Evolutionary conservation across 2,113 vertebrate species (phyloP), one percentile per base, ranked within the genome.

Genomic region (Cyrtonyx montezumae): DNA sequence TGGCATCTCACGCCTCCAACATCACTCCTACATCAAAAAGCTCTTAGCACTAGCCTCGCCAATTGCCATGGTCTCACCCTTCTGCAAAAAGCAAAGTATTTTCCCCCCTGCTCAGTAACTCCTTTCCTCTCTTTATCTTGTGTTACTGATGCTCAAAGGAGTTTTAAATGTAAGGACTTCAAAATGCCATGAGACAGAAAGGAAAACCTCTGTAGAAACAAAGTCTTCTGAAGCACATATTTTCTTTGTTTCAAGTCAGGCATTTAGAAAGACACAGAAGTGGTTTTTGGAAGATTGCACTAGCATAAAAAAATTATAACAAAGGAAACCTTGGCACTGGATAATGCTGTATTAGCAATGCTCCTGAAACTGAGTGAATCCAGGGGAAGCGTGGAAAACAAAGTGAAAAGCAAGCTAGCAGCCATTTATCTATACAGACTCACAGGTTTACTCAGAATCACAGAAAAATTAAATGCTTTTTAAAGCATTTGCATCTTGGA

Each of bases 11-110:
- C 2, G 3, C 73, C 77, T 92, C 42, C 84, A 74, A 73, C 25
- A 96, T 32, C 53, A 83, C 23, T 55, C 56, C 65, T 51, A 85
- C 61, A 49, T 82, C 80, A 94, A 95, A 85, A 66, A 77, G 42
- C 48, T 77, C 95, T 48, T 61, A 66, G 58, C 37, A 4, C 51
- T 55, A 79, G 53, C 78, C 75, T 56, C 83, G 40, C 40, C 58
- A 58, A 91, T 82, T 95, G 62, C 55, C 26, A 36, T 42, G 37
- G 42, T 71, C 81, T 92, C 55, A 82, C 36, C 11, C 55, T 70
- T 86, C 49, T 87, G 51, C 46, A 85, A 78, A 83, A 85, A 79
- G 42, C 28, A 61, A 81, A 75, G 21, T 25, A 36, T 37, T 77
- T 12, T 0, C 16, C 62, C 55, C 30, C 5, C 34, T 11, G 15